Base-by-base conservation (phyloP, 53 echinoderm and acorn worm genomes). In the Holothuria scabra region DNA sequence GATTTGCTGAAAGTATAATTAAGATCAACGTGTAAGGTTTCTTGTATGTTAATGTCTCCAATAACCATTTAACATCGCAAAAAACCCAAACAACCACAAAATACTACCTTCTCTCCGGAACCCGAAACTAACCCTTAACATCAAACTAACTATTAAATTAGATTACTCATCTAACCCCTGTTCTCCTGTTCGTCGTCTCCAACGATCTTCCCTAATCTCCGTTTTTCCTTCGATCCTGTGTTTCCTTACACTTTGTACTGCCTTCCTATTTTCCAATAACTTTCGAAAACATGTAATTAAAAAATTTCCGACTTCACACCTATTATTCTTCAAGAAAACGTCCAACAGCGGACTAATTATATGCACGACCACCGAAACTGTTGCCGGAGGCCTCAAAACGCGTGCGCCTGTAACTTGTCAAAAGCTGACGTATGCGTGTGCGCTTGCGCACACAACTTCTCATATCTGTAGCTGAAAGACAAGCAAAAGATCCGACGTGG, bases 281-380 rank as follows among this genome's bases (percentile, higher is more conserved):
- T 52, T 52, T 52, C 52, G 16, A 52, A 52, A 72, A 72, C 72
- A 72, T 72, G 72, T 72, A 72, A 72, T 72, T 72, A 72, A 72
- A 72, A 67, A 72, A 72, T 46, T 46, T 72, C 23, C 28, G 22
- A 71, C 11, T 72, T 72, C 72, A 23, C 46, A 72, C 72, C 44
- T 44, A 44, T 44, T 25, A 46, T 26, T 19, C 19, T 25, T 29
- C 28, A 69, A 41, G 31, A 69, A 69, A 72, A 72, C 46, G 46
- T 38, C 44, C 48, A 41, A 48, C 41, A 22, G 12, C 44, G 21
- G 46, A 72, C 72, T 72, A 72, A 72, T 72, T 72, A 72, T 19
- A 72, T 72, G 48, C 48, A 48, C 48, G 72, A 72, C 72, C 72
- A 72, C 72, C 72, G 9, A 72, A 44, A 44, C n/a, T 25, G 48